Evolutionary conservation across 1,140 invertebrate species (phyloP), one percentile per base, ranked within the genome.

Genomic region (Helicoverpa zea): DNA sequence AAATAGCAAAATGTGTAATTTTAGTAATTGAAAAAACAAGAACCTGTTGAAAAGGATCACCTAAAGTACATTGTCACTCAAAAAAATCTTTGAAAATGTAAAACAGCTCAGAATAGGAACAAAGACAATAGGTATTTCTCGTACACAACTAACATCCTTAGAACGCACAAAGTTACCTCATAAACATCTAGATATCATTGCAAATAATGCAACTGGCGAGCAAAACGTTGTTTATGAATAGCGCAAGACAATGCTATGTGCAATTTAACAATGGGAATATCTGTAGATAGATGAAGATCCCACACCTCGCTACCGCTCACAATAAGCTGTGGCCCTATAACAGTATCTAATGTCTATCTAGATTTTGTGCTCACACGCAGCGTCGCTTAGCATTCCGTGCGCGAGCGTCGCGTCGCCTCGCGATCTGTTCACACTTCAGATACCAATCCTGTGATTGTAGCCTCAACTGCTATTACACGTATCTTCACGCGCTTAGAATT

Each of bases 321-420:
- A 66, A 77, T 64, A 16, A n/a, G 43, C 35, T 18, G 13, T 29
- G 47, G 49, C 54, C 16, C 35, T 75, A 75, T 78, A 49, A 56
- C 68, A 77, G 77, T 70, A 75, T 79, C 66, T 73, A 81, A 79
- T 30, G 49, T 66, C 75, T 64, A 80, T 83, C 81, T 81, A 80
- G 84, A 83, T 83, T 85, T 73, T 59, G 56, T 70, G 74, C 64
- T 81, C 70, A 72, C 49, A 74, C 76, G 49, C 63, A 73, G 61
- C 66, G 56, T 83, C 81, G 75, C 80, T 85, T 85, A 85, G 74
- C 78, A 85, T 85, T 85, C 84, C 80, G 61, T 23, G 58, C 80
- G 43, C 80, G 82, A 59, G 80, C 76, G 56, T 52, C 70, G 79
- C 72, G 43, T 30, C 47, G 61, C 61, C 61, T 49, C 54, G 52